phyloP scores from a whole-genome alignment of 2,797 vertebrate genomes.

The Avahi laniger region DNA sequence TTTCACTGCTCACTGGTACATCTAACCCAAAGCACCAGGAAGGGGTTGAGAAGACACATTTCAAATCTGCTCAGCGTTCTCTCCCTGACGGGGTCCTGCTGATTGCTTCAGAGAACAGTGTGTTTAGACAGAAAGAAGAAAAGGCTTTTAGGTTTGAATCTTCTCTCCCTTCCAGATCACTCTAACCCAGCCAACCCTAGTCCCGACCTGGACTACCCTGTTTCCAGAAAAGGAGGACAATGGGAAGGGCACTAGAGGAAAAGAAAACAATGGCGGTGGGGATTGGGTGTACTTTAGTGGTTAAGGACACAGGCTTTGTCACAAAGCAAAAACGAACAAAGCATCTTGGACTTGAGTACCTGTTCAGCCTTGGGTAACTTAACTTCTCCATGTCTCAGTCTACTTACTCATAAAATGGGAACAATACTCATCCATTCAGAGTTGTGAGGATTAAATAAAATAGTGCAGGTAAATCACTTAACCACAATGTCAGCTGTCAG shows the following conservation, averaged over 20 bases:
- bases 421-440: not conserved
- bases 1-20: not conserved
- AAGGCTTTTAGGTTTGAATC: not conserved
- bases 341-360: not conserved
- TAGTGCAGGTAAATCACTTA: not conserved
- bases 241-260: not conserved
- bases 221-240: not conserved
- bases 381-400: not conserved
- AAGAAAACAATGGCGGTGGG: not conserved
- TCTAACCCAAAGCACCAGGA: not conserved
- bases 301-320: not conserved
- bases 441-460: not conserved
- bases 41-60: not conserved
- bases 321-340: not conserved
- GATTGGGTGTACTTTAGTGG: not conserved
- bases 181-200: not conserved
- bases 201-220: not conserved
- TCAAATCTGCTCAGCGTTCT: not conserved
- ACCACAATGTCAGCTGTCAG: not conserved
- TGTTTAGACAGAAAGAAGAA: not conserved
- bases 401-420: not conserved
- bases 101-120: not conserved
- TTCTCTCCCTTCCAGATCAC: not conserved
- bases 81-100: not conserved
- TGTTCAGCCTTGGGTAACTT: not conserved